These are phyloP conservation scores for Coracopsis vasa DNA, from an alignment of 2,113 vertebrate species.

Conservation along the genomic window DNA sequence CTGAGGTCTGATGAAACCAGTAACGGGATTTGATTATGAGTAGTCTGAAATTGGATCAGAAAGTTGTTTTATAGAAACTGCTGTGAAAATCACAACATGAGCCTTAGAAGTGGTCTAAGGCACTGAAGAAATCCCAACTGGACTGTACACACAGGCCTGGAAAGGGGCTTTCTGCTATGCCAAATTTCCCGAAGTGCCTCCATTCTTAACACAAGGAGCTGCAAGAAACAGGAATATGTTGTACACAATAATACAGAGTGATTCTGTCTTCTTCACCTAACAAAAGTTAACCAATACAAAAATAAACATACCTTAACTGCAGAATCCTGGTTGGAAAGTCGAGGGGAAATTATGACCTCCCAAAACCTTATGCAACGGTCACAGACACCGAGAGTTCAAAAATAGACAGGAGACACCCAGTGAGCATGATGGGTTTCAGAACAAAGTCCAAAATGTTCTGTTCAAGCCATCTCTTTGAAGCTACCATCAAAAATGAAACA, in stretches of 20 bases:
- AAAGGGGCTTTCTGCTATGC: background rate
- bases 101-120: background rate
- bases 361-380: background rate
- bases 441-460: background rate
- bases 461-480: background rate
- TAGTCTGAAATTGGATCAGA: background rate
- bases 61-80: background rate
- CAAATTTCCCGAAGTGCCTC: background rate
- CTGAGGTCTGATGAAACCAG: background rate
- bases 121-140: background rate
- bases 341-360: background rate
- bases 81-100: background rate
- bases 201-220: background rate
- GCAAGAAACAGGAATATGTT: background rate
- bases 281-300: background rate
- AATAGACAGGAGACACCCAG: background rate
- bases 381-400: background rate
- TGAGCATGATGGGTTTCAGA: background rate
- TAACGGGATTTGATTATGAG: background rate
- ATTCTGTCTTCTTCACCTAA: background rate
- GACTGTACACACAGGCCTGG: background rate
- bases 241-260: background rate
- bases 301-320: conserved; percentile 3
- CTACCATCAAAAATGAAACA: background rate
- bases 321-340: background rate